Evolutionary conservation across 1,140 invertebrate species (phyloP), one percentile per base, ranked within the genome.

Genomic region (Steinernema khuongi): DNA sequence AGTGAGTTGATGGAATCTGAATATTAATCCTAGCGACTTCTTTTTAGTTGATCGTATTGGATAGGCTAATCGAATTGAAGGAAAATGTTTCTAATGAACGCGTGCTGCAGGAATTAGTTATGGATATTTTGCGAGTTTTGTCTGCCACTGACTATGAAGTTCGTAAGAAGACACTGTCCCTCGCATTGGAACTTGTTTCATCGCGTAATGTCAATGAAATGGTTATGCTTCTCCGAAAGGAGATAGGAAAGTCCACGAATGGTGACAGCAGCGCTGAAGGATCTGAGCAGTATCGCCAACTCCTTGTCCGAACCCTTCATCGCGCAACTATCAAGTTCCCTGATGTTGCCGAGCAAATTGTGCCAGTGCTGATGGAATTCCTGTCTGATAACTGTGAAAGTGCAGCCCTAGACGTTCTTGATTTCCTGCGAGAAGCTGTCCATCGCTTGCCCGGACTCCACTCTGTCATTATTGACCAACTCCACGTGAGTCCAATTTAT

Each of bases 281-380:
- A 88, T 92, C 93, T 31, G 93, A 93, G 31, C 95, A 94, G 87
- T 99, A 99, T 85, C 89, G 95, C 0, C 96, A 98, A 87, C 88
- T 97, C 60, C 88, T 99, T 18, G 96, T 99, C 31, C 89, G 93
- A 73, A 98, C 95, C 7, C 86, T 99, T 71, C 96, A 99, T 87
- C 89, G 92, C 17, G 96, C 94, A 83, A 94, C 93, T 72, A 93
- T 98, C 77, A 97, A 94, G 89, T 99, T 99, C 87, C 95, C 96
- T 1, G 96, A 99, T 87, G 94, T 98, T 69, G 94, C 95, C 22
- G 89, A 89, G 67, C 91, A 91, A 71, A 93, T 98, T 67, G 94
- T 98, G 79, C 95, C 94, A 31, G 93, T 97, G 41, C 87, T 99
- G 71, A 91, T 95, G 79, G 96, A 98, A 85, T 94, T 98, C 86